A percentile compares a stretch with the other conserved stretches of the same genome.
These are phyloP conservation scores for Zootoca vivipara DNA, from an alignment of 2,113 vertebrate genomes.

Conservation along the genomic window DNA sequence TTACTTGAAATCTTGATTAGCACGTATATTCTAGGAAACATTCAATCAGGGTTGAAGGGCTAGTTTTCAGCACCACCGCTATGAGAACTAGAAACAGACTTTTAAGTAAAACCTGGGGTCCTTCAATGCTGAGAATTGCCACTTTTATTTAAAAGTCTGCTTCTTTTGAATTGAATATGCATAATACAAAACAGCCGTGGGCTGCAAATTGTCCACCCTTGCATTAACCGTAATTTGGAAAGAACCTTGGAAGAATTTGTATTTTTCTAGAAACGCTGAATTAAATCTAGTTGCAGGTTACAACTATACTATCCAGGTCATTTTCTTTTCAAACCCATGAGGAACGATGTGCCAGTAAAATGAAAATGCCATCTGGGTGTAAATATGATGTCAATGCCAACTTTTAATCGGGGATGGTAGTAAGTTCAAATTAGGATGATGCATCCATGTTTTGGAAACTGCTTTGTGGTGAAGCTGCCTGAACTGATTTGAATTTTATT, in stretches of 20 bases:
- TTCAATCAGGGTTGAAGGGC: not conserved
- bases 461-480: conserved; percentile 63
- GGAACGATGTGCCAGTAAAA: conserved; percentile 75
- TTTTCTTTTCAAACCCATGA: conserved; percentile 68
- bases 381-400: conserved; percentile 73
- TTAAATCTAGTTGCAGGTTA: conserved; percentile 61
- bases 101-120: not conserved
- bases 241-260: conserved; percentile 26
- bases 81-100: not conserved
- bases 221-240: not conserved
- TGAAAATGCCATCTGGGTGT: conserved; percentile 77
- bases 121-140: not conserved
- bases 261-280: conserved; percentile 26
- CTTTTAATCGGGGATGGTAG: conserved; percentile 67
- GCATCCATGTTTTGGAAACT: conserved; percentile 69
- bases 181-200: not conserved
- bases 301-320: conserved; percentile 45
- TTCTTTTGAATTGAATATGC: not conserved
- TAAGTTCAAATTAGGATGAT: conserved; percentile 71
- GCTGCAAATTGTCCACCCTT: not conserved
- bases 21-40: not conserved
- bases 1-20: not conserved
- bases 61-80: not conserved
- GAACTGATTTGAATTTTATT: conserved; percentile 77
- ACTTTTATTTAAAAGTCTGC: not conserved